phyloP scores from a whole-genome alignment of 2,113 vertebrate species.

The Crotalus helleri region DNA sequence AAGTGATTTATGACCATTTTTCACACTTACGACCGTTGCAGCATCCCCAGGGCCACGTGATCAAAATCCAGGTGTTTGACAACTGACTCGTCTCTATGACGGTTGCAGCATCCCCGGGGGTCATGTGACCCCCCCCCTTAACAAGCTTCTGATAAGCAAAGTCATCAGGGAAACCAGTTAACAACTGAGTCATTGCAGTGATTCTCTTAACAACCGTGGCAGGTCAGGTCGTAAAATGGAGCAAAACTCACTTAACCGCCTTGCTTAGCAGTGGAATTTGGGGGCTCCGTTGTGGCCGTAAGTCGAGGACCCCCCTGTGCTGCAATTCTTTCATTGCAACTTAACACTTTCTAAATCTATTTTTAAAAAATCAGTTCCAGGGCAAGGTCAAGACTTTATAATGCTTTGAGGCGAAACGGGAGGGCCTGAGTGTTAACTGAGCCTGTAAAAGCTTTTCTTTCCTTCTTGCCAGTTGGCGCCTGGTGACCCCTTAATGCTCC shows the following conservation, averaged over 20 bases:
- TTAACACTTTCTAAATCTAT: neutral
- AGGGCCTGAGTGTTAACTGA: neutral
- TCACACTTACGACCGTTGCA: too few species aligned
- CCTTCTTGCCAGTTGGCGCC: neutral
- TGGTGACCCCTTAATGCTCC: slow-evolving; percentile 6
- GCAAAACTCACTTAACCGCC: neutral
- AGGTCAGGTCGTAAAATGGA: neutral
- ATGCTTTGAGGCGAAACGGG: neutral
- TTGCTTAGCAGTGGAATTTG: neutral
- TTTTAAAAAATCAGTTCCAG: neutral
- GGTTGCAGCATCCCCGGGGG: neutral
- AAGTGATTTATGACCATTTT: too few species aligned
- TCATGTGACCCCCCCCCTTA: neutral
- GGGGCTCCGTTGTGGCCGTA: rapidly evolving
- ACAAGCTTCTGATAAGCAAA: neutral
- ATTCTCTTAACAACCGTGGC: neutral
- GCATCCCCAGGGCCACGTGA: too few species aligned
- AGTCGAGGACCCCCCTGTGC: neutral
- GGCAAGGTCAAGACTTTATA: neutral
- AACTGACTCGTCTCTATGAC: neutral
- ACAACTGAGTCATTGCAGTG: neutral
- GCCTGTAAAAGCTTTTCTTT: neutral
- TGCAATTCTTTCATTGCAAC: neutral
- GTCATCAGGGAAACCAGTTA: neutral
- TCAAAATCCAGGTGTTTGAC: too few species aligned